Percentiles rank a stretch among this genome's conserved stretches.
Evolutionary conservation across 2,113 vertebrate genomes (phyloP).

Genomic region (Ivindomyrus marchei): DNA sequence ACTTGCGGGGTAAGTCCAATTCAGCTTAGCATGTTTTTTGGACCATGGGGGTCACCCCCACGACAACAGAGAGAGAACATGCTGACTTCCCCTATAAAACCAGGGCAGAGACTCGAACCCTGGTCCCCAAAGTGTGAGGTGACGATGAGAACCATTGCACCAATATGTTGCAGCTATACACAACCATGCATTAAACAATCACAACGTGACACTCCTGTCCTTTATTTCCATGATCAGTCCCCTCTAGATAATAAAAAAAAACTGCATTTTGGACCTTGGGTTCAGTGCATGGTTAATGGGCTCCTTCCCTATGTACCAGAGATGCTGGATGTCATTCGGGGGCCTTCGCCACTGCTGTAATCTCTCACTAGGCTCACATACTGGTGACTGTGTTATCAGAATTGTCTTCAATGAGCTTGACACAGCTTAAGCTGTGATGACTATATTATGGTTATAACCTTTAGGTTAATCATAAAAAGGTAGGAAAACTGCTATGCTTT

Average conservation of each 20-base stretch:
- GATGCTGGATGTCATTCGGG: background rate
- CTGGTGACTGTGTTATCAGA: conserved; percentile 21
- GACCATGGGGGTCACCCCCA: background rate
- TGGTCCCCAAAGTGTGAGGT: background rate
- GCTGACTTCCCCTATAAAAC: background rate
- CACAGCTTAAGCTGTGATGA: too few species aligned
- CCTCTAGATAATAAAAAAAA: background rate
- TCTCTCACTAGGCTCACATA: conserved; percentile 7
- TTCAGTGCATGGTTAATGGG: background rate
- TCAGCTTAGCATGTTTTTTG: background rate
- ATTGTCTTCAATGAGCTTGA: conserved; percentile 38
- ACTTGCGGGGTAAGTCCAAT: background rate
- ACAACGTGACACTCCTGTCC: background rate
- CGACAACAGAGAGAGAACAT: background rate
- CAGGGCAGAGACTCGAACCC: background rate
- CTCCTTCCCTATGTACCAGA: background rate
- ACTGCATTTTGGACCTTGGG: conserved; percentile 23
- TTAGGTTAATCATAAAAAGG: background rate
- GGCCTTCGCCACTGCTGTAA: background rate
- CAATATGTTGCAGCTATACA: background rate
- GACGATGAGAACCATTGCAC: background rate
- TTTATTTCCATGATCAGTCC: background rate
- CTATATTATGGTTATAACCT: too few species aligned
- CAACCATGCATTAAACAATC: background rate
- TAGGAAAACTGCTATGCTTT: background rate